Evolutionary conservation across 2,797 vertebrate species (phyloP), one percentile per base, ranked within the genome.

Genomic region (Chrysocyon brachyurus): DNA sequence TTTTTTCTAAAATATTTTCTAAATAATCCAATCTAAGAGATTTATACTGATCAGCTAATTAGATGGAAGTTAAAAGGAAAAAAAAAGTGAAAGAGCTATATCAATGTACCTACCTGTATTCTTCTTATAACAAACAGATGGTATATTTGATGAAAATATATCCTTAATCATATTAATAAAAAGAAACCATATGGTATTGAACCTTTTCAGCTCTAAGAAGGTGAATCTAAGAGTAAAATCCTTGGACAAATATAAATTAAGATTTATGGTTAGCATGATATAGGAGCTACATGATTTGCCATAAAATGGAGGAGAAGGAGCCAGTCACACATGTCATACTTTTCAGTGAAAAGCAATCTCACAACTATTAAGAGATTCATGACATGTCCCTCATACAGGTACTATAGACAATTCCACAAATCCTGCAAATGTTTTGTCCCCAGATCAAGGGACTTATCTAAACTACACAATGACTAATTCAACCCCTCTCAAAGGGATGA

Each of bases 111-210:
- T 89, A 93, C 63, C 68, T 91, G 64, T 87, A 61, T 86, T 97
- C 75, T 94, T 91, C 59, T 82, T 94, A 90, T 54, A 77, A 86
- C 79, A 93, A 87, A 79, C 54, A 91, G 79, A 96, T 96, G 66
- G 90, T 33, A 78, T 63, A 93, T 97, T 95, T 94, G 61, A 97
- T 91, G 36, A 95, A 94, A 96, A 96, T 75, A 89, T 22, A 95
- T 82, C 90, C 86, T 84, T 97, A 86, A 96, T 68, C 78, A 85
- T 94, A 96, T 24, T 68, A 92, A 90, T 85, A 96, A 94, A 96
- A 91, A 91, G 57, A 97, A 93, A 91, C 83, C 91, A 93, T 96
- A 96, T 70, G 93, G 59, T 52, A 95, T 0, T 89, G 40, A 96
- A 86, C 6, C 40, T 91, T 92, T 95, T 87, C 77, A 85, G 33